Conservation (phyloP, 2,113 vertebrate genomes). For the Microcebus tavaratra region DNA sequence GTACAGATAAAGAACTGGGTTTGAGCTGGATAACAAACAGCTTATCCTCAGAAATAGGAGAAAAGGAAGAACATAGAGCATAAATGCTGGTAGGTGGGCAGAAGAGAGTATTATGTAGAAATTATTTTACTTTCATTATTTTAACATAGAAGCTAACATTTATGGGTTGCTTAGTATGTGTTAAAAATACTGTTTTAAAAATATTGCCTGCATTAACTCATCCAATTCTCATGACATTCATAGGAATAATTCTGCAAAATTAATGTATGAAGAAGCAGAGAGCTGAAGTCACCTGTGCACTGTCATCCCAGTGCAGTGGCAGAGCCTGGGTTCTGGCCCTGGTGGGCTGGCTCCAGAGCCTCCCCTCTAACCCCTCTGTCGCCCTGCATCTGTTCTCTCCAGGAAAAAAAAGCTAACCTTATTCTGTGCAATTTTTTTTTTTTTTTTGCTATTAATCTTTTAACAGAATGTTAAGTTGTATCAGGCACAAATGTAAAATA, state of each 20-base stretch:
- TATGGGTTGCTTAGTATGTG: not conserved
- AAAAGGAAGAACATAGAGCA: not conserved
- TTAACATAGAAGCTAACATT: not conserved
- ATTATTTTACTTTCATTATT: not conserved
- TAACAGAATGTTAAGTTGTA: not conserved
- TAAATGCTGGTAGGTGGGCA: no score
- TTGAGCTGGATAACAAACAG: not conserved
- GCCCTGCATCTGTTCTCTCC: not conserved
- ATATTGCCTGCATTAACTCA: not conserved
- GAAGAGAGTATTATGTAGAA: not conserved
- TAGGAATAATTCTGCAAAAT: not conserved
- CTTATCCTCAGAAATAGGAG: not conserved
- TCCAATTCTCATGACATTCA: not conserved
- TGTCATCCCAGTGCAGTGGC: not conserved
- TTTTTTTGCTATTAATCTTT: not conserved
- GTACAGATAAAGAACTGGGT: fast-evolving
- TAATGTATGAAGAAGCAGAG: not conserved
- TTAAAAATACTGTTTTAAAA: not conserved
- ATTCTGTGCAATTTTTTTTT: not conserved
- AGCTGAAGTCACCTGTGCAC: fast-evolving
- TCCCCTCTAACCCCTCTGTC: fast-evolving
- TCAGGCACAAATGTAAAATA: not conserved
- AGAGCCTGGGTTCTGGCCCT: fast-evolving
- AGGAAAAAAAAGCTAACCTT: not conserved
- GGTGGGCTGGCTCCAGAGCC: not conserved